Percentiles rank a stretch among this genome's conserved stretches.
phyloP scores from a whole-genome alignment of 2,888 invertebrate species.

The Omphaloscelis lunosa region DNA sequence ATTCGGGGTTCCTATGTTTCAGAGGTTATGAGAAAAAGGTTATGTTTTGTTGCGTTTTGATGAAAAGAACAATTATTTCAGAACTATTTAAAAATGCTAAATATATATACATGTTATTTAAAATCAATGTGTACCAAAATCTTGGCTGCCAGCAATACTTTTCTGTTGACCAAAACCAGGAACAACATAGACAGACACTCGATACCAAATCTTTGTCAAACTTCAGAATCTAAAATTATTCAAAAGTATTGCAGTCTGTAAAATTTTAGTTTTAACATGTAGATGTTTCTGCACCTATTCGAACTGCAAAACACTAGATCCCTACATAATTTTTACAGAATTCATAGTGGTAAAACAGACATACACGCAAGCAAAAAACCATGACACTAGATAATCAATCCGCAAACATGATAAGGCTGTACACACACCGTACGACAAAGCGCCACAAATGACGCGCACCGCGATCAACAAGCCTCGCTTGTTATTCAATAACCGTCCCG shows the following conservation, averaged over 20 bases:
- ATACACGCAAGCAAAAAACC: not conserved
- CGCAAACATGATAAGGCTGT: conserved; percentile 57
- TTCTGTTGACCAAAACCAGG: not conserved
- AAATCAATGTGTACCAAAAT: not conserved
- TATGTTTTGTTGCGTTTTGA: not conserved
- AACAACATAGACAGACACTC: not conserved
- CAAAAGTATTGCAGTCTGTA: not conserved
- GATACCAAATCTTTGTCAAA: not conserved
- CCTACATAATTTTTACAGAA: not conserved
- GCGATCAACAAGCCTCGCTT: conserved; percentile 83
- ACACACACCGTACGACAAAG: conserved; percentile 62
- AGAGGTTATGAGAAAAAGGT: not conserved
- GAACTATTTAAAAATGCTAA: not conserved
- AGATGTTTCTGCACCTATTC: not conserved
- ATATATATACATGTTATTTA: not conserved
- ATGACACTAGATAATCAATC: conserved; percentile 36
- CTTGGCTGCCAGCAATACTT: not conserved
- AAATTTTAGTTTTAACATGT: not conserved
- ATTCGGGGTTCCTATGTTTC: not conserved
- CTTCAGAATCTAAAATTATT: not conserved
- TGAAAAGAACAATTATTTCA: not conserved
- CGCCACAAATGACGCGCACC: conserved; percentile 69
- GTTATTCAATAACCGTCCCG: conserved; percentile 89
- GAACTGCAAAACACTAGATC: not conserved
- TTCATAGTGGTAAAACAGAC: not conserved